Base-by-base conservation (phyloP, 2,888 invertebrate genomes). In the Cyaniris semiargus region DNA sequence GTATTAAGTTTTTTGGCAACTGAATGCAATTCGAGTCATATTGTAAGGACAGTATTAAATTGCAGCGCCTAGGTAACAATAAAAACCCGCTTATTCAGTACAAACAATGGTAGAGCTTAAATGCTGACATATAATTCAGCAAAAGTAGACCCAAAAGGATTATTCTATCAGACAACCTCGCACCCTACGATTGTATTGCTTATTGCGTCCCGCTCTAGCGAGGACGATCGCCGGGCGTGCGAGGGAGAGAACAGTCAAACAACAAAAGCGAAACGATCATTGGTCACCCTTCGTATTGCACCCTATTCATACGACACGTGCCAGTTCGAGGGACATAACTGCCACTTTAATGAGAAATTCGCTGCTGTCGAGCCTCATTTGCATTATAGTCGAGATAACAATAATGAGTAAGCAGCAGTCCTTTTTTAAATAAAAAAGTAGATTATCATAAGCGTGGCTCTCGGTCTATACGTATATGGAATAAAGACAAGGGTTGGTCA, bases 261-360 rank as follows among this genome's bases (percentile, higher is more conserved):
- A 82, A 85, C 85, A 88, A 87, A 82, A 87, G 87, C 87, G 88
- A 91, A 91, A 91, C 90, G 89, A 88, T 87, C 85, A 82, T 78
- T 76, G 81, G 87, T 78, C 87, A 83, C 89, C 89, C 89, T 87
- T 86, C 84, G 85, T 83, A 84, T 87, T 83, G 86, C 86, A 85
- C 85, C 85, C 80, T 86, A 86, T 89, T 87, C 87, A 86, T 85
- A 84, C 86, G 91, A 88, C 91, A 88, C 92, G 91, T 90, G 91
- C 86, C 88, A 83, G 83, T 83, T 86, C 83, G 83, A 83, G 85
- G 88, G 88, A 88, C 87, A 88, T 86, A 85, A 85, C 84, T 80
- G 84, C 83, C 82, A 83, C 77, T 79, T 77, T 81, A 81, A 81
- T 81, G 81, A 80, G 80, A 79, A 82, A 79, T 79, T 77, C 76